Evolutionary conservation across 2,797 vertebrate species (phyloP).

Genomic region (Acipenser oxyrinchus): DNA sequence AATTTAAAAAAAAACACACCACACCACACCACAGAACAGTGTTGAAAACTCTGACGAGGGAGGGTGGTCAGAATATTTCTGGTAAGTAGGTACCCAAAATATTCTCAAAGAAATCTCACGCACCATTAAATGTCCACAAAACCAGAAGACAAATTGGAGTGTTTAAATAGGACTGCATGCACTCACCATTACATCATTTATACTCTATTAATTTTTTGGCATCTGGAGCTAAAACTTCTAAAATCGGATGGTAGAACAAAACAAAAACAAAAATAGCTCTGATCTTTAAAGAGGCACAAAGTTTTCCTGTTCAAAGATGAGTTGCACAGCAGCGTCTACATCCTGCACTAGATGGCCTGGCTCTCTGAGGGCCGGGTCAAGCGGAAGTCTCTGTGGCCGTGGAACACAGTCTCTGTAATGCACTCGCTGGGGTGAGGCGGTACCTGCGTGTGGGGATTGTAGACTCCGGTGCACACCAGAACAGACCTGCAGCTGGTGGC

Average conservation of each 20-base stretch:
- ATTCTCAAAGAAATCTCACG: too few relatives aligned
- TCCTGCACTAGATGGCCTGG: conserved; percentile 66
- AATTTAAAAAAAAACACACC: too few relatives aligned
- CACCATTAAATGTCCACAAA: too few relatives aligned
- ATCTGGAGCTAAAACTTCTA: not conserved
- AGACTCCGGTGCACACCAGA: conserved; percentile 82
- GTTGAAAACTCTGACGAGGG: too few relatives aligned
- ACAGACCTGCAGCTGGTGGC: conserved; percentile 69
- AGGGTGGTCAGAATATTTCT: too few relatives aligned
- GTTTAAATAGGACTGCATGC: too few relatives aligned
- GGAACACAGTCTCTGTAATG: conserved; percentile 56
- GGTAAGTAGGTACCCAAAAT: too few relatives aligned
- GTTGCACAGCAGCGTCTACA: conserved; percentile 73
- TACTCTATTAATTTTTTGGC: too few relatives aligned
- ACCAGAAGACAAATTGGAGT: too few relatives aligned
- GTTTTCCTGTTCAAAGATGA: conserved; percentile 69
- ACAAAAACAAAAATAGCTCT: not conserved
- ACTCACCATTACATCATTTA: too few relatives aligned
- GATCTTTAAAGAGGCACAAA: conserved; percentile 35
- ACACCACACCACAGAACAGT: too few relatives aligned
- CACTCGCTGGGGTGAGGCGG: conserved; percentile 39
- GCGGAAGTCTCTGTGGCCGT: conserved; percentile 70
- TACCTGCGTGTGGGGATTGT: conserved; percentile 48
- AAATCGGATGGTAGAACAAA: not conserved
- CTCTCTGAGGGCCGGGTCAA: conserved; percentile 71